These are phyloP conservation scores for Cheilosia pagana DNA, from an alignment of 2,888 invertebrate genomes.

Conservation along the genomic window DNA sequence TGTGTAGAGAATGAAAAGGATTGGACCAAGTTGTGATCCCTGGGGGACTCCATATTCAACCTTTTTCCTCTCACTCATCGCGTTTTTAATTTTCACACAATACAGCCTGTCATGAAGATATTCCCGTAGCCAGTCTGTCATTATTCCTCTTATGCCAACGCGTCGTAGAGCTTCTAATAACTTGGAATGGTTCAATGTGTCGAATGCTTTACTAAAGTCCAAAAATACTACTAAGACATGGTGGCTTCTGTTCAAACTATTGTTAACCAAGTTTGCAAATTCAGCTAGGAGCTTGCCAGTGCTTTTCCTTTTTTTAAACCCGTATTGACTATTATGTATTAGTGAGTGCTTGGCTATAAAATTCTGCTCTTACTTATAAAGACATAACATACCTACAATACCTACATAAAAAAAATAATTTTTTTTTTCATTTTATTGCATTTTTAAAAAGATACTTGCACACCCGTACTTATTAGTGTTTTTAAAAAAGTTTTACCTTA, in stretches of 20 bases:
- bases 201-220: slow-evolving; percentile 35
- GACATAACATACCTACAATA: no score
- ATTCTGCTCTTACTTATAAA: no score
- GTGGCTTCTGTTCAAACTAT: slow-evolving; percentile 7
- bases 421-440: no score
- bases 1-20: no score
- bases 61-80: background rate
- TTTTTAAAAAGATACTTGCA: no score
- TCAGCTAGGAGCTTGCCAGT: slow-evolving; percentile 11
- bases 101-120: background rate
- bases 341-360: background rate
- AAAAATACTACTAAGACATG: slow-evolving; percentile 13
- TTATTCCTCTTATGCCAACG: background rate
- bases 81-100: slow-evolving; percentile 11
- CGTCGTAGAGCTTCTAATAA: background rate
- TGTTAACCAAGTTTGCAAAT: slow-evolving; percentile 18
- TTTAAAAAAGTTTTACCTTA: no score
- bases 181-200: slow-evolving; percentile 14
- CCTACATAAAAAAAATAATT: no score
- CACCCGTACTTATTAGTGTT: no score
- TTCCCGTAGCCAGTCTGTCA: background rate
- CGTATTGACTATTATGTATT: slow-evolving; percentile 4
- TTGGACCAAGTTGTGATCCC: no score
- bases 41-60: background rate
- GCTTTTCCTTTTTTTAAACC: slow-evolving; percentile 5